Conservation (phyloP, 1,140 invertebrate species). For the Vanessa tameamea region DNA sequence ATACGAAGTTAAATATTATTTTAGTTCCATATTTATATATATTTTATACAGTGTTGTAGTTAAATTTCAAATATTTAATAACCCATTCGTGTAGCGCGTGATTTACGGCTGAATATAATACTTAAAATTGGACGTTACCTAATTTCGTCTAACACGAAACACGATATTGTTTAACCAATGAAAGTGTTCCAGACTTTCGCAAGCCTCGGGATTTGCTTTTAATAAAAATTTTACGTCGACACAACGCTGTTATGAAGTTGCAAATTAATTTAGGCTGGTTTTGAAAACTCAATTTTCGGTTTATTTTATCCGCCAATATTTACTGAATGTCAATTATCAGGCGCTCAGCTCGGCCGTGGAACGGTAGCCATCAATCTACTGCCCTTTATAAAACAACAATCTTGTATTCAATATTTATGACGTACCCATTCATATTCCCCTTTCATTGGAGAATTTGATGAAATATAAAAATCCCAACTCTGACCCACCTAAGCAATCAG, state of each 20-base stretch:
- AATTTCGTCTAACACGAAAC: conserved; percentile 36
- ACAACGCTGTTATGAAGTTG: conserved; percentile 71
- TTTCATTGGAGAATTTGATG: conserved; percentile 27
- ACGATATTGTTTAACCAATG: conserved; percentile 41
- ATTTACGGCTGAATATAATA: conserved; percentile 20
- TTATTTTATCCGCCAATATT: conserved; percentile 76
- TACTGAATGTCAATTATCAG: conserved; percentile 75
- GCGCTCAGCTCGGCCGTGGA: conserved; percentile 22
- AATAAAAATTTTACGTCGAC: conserved; percentile 70
- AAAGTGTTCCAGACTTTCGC: conserved; percentile 43
- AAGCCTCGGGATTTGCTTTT: conserved; percentile 61
- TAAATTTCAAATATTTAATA: conserved; percentile 17
- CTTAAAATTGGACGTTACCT: conserved; percentile 30
- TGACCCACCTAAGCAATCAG: conserved; percentile 23
- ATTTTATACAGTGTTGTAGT: neutral
- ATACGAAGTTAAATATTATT: neutral
- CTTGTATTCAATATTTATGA: conserved; percentile 27
- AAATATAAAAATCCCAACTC: conserved; percentile 28
- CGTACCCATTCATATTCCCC: conserved; percentile 19
- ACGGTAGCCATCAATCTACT: conserved; percentile 22
- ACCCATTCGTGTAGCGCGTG: conserved; percentile 17
- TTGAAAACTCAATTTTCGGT: conserved; percentile 75
- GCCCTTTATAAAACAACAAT: conserved; percentile 28
- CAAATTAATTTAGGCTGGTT: conserved; percentile 76
- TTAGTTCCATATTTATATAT: neutral